phyloP scores from a whole-genome alignment of 2,113 vertebrate species.

The Felis chaus region DNA sequence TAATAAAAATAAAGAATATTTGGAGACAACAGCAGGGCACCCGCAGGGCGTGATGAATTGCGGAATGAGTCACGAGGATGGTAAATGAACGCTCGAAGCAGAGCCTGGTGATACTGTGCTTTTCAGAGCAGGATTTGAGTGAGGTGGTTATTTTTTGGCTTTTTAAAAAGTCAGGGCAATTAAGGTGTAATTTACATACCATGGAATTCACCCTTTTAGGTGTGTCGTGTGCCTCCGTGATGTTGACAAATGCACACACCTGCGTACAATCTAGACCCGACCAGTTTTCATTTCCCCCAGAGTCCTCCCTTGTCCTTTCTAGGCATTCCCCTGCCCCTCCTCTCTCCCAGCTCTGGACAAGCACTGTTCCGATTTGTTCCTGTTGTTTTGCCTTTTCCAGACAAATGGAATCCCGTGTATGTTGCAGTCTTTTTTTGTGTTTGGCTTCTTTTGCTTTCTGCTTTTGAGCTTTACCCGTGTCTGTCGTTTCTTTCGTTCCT shows the following conservation, averaged over 20 bases:
- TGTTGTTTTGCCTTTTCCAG: not conserved
- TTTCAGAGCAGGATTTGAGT: not conserved
- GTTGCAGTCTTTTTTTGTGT: not conserved
- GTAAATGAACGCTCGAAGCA: not conserved
- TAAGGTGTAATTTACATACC: not conserved
- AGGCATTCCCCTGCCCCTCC: not conserved
- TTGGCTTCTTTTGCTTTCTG: not conserved
- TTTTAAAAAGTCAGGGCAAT: not conserved
- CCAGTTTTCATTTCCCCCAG: not conserved
- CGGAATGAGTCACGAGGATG: not conserved
- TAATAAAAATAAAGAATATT: not conserved
- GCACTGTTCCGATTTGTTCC: not conserved
- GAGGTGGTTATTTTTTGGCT: not conserved
- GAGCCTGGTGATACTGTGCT: not conserved
- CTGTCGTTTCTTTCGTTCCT: not conserved
- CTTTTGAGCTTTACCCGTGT: not conserved
- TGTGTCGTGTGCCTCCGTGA: not conserved
- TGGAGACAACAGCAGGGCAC: not conserved
- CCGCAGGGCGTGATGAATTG: not conserved
- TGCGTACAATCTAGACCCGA: not conserved
- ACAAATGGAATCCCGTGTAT: not conserved
- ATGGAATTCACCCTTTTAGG: not conserved
- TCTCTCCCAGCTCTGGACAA: not conserved
- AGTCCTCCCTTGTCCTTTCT: not conserved
- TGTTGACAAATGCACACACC: not conserved